Evolutionary conservation across 1,140 invertebrate genomes (phyloP), one percentile per base, ranked within the genome.

Genomic region (Teleogryllus occipitalis): DNA sequence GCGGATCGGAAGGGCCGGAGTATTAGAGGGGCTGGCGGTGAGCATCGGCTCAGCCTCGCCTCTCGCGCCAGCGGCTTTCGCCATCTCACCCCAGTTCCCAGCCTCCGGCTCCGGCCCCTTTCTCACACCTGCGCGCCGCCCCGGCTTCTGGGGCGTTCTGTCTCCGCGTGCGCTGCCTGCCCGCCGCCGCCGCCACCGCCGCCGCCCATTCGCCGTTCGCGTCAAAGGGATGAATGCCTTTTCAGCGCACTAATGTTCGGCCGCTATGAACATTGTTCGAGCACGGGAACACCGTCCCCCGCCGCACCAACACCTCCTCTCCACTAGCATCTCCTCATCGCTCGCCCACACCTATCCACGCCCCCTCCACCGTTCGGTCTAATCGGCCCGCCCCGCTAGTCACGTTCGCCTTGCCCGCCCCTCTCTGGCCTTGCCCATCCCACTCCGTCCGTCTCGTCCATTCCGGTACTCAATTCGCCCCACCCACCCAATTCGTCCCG

Each of bases 181-280:
- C 54, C 54, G 18, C 54, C 54, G 54, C 54, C 54, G 54, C 10
- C 10, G 54, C 54, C 54, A 7, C 10, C 10, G 7, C 54, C 54
- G 54, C 54, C 18, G 3, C 18, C 54, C 54, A 18, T 18, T 65
- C 18, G 10, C 54, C 54, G 54, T 18, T 14, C 54, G 54, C 54
- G 54, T 65, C 54, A 65, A 65, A 65, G 54, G 54, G 54, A 65
- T 65, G 54, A 10, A 14, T 65, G 54, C 54, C 54, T 65, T 65
- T 65, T 65, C 54, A 18, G 18, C 54, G 54, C 54, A 14, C 54
- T 65, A 65, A 65, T 65, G 54, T 65, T 18, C 54, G 54, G 54
- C 18, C 54, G 54, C 54, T 65, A 65, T 65, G 54, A 65, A 65
- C 54, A 65, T 65, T 65, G 54, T 65, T 65, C 54, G 54, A 65